Base-by-base conservation (phyloP, 92 coral and sea anemone genomes). In the Chrysogorgia sp. region DNA sequence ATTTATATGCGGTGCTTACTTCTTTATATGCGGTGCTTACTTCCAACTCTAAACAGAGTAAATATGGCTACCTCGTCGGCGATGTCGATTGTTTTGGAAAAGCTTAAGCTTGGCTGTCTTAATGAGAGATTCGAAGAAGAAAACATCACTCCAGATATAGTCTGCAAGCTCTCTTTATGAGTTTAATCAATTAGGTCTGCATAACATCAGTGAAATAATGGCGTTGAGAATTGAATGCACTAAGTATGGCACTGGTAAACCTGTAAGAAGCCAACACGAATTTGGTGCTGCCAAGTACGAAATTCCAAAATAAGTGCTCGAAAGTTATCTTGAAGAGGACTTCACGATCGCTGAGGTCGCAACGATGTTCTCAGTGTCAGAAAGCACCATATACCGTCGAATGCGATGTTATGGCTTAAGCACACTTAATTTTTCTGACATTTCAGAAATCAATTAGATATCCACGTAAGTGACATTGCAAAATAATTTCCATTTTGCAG, bases 401-500 rank as follows among this genome's bases (percentile, higher is more conserved):
- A 87, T 87, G 90, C 68, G 70, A 48, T 58, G 80, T 60, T 88
- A 83, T 59, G 85, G 85, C 52, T 82, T 85, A 25, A 85, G 85
- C 82, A 80, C 35, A 74, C 82, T 71, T 24, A 50, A 62, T 15
- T 85, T 85, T 30, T 47, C 85, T 14, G 82, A 85, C 28, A 80
- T 85, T 40, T 48, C 75, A 31, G 80, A 45, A 61, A 72, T 8
- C 82, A 85, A 74, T 84, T 80, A 64, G 89, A 85, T 74, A 57
- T 34, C 23, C 37, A 81, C 67, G 52, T 81, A 34, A 56, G 56
- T 6, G 77, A 80, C 37, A 55, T 50, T 22, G 22, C 89, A n/a
- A 71, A 79, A 17, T 87, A 85, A 40, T 82, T 76, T 58, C 89
- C 87, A 26, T 72, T 62, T 61, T 82, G 83, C 77, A 87, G 89